A percentile compares a stretch with the other conserved stretches of the same genome.
phyloP scores from a whole-genome alignment of 2,797 vertebrate species.

The Muscicapa striata region DNA sequence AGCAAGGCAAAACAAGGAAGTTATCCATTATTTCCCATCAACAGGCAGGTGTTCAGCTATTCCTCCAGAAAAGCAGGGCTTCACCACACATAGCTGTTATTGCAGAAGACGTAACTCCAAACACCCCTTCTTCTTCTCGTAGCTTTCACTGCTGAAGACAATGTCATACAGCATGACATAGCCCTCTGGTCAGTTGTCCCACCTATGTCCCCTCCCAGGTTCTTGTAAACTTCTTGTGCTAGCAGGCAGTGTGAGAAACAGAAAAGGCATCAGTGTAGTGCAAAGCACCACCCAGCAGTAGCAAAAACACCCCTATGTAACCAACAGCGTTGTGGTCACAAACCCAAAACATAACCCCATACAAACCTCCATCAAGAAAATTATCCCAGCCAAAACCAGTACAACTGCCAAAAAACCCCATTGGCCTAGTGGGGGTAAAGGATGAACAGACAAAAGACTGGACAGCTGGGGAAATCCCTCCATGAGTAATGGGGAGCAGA shows the following conservation, averaged over 20 bases:
- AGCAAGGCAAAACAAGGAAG: not conserved
- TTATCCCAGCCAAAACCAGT: not conserved
- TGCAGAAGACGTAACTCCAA: not conserved
- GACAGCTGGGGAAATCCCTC: not conserved
- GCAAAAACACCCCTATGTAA: not conserved
- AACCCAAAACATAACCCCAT: not conserved
- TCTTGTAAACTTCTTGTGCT: not conserved
- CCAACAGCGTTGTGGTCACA: not conserved
- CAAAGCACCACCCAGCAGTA: not conserved
- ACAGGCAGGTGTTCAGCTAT: not conserved
- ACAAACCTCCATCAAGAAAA: not conserved
- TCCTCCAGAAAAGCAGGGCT: not conserved
- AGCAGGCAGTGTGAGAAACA: not conserved
- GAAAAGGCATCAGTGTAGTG: not conserved
- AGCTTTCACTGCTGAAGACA: not conserved
- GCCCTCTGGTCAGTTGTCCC: not conserved
- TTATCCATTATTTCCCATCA: not conserved
- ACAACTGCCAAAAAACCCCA: not conserved
- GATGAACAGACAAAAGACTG: not conserved
- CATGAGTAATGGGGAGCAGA: not conserved
- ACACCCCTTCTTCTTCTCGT: not conserved
- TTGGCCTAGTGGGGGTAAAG: rapidly evolving
- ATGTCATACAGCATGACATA: not conserved
- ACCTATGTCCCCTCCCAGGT: not conserved
- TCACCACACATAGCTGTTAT: not conserved